Evolutionary conservation across 2,113 vertebrate genomes (phyloP), one percentile per base, ranked within the genome.

Genomic region (Apistogramma diplotaenia): DNA sequence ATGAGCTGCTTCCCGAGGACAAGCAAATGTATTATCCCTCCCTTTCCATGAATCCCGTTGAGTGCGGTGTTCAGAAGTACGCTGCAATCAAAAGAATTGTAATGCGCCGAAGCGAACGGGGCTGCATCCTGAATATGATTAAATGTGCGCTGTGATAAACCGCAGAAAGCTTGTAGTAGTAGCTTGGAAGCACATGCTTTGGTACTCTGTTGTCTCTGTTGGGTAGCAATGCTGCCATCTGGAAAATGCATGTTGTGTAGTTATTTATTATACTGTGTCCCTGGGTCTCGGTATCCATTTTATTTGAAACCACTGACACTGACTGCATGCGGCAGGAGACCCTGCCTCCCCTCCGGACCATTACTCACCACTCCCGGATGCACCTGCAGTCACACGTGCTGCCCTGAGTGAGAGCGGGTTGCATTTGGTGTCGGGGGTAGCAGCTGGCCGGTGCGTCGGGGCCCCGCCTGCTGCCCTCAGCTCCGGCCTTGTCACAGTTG

Each of bases 351-450:
- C 19, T 75, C 71, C 65, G 55, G 21, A 82, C 86, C 84, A 74
- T 87, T 86, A 89, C 78, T 89, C 89, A 88, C 81, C 83, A 7
- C 75, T 40, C n/a, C 70, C 21, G 46, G 74, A 51, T 18, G 21
- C 80, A 79, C 76, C 73, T 74, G 85, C 60, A 10, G 65, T 90
- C 87, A 88, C 88, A 76, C 35, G 80, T 5, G 80, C 46, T 40
- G 72, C 58, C 85, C 72, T 19, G 40, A 10, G 56, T 55, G 23
- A 31, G n/a, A 51, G 8, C 56, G 10, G 4, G 74, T 58, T 53
- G 78, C 49, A 79, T 21, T 56, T 57, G 25, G 29, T 76, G 72
- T 80, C 82, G 29, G 53, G 67, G 82, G 81, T 84, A 87, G 79
- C 87, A 81, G 79, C 79, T 76, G 76, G 72, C 49, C 10, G 79